Evolutionary conservation across 2,888 invertebrate species (phyloP).

Genomic region (Synergus laeviventris): DNA sequence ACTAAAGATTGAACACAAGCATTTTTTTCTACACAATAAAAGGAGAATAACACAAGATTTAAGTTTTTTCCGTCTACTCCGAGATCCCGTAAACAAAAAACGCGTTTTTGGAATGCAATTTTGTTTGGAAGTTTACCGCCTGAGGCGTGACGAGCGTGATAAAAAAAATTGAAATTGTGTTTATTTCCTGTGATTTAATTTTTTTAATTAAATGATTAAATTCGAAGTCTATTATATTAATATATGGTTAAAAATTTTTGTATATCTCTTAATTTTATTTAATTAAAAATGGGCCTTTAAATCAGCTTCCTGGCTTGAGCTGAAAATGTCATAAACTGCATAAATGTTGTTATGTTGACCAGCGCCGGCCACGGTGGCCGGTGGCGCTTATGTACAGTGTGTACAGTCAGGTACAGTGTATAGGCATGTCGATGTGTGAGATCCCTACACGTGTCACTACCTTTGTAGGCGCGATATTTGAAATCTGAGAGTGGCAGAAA

Average conservation of each 20-base stretch:
- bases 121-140: not conserved
- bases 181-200: not conserved
- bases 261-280: not conserved
- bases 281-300: not conserved
- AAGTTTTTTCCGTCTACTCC: constrained; percentile 9
- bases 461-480: not conserved
- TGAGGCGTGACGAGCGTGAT: not conserved
- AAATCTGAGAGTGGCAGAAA: not conserved
- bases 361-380: too few species aligned
- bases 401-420: too few species aligned
- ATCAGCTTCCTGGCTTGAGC: too few species aligned
- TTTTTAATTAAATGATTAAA: not conserved
- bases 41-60: not conserved
- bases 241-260: not conserved
- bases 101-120: constrained; percentile 17
- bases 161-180: not conserved
- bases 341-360: too few species aligned
- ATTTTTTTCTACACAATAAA: constrained; percentile 1
- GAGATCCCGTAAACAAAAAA: constrained; percentile 33
- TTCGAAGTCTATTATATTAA: not conserved
- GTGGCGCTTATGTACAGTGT: too few species aligned
- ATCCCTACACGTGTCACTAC: too few species aligned
- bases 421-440: too few species aligned
- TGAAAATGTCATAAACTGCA: too few species aligned
- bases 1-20: not conserved